Base-by-base conservation (phyloP, 2,113 vertebrate species). In the Mystacornis crossleyi region DNA sequence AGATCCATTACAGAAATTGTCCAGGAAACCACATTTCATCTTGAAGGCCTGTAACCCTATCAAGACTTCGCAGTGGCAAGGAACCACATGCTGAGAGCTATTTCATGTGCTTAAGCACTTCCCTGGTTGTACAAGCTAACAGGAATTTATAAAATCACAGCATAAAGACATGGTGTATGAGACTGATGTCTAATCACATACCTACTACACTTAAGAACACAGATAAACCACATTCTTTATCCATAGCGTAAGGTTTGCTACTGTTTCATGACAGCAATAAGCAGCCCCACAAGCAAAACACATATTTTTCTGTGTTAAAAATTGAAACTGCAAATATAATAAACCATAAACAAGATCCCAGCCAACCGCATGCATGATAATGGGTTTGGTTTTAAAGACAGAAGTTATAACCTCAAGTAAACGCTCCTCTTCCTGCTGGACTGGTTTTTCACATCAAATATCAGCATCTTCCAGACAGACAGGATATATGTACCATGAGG, bases 171-270 rank as follows among this genome's bases (percentile, higher is more conserved):
- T 5, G 13, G 12, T 47, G 90, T 64, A 40, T 55, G 95, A 94
- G 50, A 72, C 13, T 74, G 19, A 74, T 42, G 24, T 72, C 86
- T 88, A 90, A 97, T 92, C 62, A 84, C 45, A 54, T 60, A 82
- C 72, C 31, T 62, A 82, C 47, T 65, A 34, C 42, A 90, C 64
- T 50, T 80, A 93, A 87, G 85, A 93, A 88, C 12, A 42, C 61
- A 81, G 90, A 94, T 89, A 96, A 91, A 96, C 94, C 86, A 94
- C 86, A 47, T 67, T 86, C 34, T 94, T 94, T 92, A 93, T 69
- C 81, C 42, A 51, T 64, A 90, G 77, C 60, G 89, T 36, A 95
- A 93, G 60, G 42, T 57, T 95, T 42, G 24, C 90, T 95, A 93
- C 73, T 93, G 84, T 89, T 82, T 69, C 62, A 54, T 89, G 94